phyloP scores from a whole-genome alignment of 2,797 vertebrate species.

The Champsocephalus esox region DNA sequence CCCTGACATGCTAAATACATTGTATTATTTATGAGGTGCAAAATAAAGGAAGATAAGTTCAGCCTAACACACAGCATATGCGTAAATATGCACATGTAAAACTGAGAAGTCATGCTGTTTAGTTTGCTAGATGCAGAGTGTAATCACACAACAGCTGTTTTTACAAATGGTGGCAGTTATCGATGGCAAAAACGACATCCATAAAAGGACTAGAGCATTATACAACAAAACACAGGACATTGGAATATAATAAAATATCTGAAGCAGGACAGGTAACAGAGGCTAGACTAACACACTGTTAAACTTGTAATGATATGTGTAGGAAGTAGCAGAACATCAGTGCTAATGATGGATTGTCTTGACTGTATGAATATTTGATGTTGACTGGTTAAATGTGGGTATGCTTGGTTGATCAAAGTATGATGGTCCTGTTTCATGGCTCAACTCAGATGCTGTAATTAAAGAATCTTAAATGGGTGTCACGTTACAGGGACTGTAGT shows the following conservation, averaged over 20 bases:
- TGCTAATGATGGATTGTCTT: constrained; percentile 11
- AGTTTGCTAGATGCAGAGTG: constrained; percentile 21
- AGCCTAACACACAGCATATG: not conserved
- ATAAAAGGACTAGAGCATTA: not conserved
- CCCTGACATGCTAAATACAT: constrained; percentile 5
- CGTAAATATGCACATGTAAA: not conserved
- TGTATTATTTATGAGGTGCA: constrained; percentile 12
- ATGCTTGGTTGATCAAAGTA: constrained; percentile 32
- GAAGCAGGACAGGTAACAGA: constrained; percentile 35
- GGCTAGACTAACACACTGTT: constrained; percentile 57
- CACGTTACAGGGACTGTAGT: constrained; percentile 34
- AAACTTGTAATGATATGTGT: constrained; percentile 10
- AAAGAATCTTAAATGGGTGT: constrained; percentile 19
- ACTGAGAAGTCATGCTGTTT: not conserved
- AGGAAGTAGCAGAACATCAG: constrained; percentile 19
- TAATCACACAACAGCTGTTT: constrained; percentile 15
- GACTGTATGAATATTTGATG: constrained; percentile 29
- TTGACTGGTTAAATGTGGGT: constrained; percentile 27
- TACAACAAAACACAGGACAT: constrained; percentile 8
- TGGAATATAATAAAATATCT: constrained; percentile 22
- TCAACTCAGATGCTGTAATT: constrained; percentile 35
- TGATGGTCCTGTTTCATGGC: constrained; percentile 25
- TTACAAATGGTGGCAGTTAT: constrained; percentile 5
- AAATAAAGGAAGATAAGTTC: not conserved
- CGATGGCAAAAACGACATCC: constrained; percentile 1